Evolutionary conservation across 2,888 invertebrate species (phyloP), one percentile per base, ranked within the genome.

Genomic region (Drosophila neotestacea): DNA sequence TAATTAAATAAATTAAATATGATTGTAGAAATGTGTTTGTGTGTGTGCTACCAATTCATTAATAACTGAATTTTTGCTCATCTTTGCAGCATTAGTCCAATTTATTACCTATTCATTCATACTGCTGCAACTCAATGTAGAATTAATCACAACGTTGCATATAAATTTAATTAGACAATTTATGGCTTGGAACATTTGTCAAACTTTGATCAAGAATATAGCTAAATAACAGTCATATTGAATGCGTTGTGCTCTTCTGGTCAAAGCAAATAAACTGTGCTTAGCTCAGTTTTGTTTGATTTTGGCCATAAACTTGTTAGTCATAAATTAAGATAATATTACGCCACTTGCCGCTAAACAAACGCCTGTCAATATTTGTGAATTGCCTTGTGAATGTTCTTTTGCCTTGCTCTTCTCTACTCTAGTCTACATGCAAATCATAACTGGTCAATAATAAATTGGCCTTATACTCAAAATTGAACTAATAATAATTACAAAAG

Each of bases 401-500:
- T 52, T 27, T 32, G 70, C 44, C n/a, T 39, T 4, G 22, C 16
- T 22, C 6, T 39, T n/a, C 27, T 32, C 34, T 9, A 10, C 46
- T 42, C 48, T 32, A 22, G 22, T 22, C 6, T 9, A 39, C 44
- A 56, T 63, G 55, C 58, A 69, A 63, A 76, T 72, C 65, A 60
- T 54, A 56, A 73, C 51, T 61, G 47, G 56, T 61, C 63, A 67
- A 70, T 71, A 73, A 55, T 76, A 73, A 78, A 70, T 78, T 76
- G 61, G 41, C 65, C 67, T 44, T 58, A 70, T 65, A 72, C 74
- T 77, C 60, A 44, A 79, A 74, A 54, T 42, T 54, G 11, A 81
- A 64, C 72, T 71, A 60, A 87, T 76, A 87, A 82, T 80, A 80
- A 87, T 71, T 76, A 54, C 73, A 48, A 66, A 77, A 76, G 72